Conservation (phyloP, 37 sponge, comb jelly and placozoan species). For the Geodia barretti region DNA sequence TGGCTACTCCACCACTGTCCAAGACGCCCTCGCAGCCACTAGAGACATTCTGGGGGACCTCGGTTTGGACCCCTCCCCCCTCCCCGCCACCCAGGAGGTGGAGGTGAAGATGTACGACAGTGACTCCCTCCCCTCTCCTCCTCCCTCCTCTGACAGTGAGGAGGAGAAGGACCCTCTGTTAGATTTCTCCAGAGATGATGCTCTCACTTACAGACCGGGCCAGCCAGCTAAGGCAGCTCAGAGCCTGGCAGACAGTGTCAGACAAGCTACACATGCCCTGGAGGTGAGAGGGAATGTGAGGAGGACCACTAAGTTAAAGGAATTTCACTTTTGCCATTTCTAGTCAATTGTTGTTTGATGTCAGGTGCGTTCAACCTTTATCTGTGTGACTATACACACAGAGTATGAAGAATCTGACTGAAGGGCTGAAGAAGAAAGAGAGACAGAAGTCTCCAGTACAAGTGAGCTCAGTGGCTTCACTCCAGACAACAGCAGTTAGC, state of each 20-base stretch:
- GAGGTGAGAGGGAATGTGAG: slow-evolving; percentile 8
- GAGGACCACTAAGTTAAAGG: too few species aligned
- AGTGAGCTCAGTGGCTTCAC: slow-evolving; percentile 20
- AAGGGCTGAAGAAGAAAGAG: slow-evolving; percentile 3
- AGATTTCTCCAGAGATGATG: slow-evolving; percentile 41
- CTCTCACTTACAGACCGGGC: slow-evolving; percentile 6
- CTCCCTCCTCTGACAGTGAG: slow-evolving; percentile 10
- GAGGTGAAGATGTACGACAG: slow-evolving; percentile 25
- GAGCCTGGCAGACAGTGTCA: background rate
- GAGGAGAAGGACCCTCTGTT: slow-evolving; percentile 23
- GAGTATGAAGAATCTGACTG: slow-evolving; percentile 25
- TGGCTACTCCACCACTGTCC: background rate
- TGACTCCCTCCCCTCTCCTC: slow-evolving; percentile 51
- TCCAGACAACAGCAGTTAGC: background rate
- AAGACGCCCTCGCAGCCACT: slow-evolving; percentile 23
- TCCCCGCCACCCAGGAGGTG: slow-evolving; percentile 7
- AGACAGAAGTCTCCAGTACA: background rate
- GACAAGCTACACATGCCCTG: background rate
- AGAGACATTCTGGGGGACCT: slow-evolving; percentile 35
- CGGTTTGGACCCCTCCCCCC: background rate
- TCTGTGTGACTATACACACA: background rate
- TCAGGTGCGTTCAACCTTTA: too few species aligned
- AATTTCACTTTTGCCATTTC: too few species aligned
- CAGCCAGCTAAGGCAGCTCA: background rate
- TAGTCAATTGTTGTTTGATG: too few species aligned